phyloP scores from a whole-genome alignment of 2,888 invertebrate species.

The Trisateles emortualis region DNA sequence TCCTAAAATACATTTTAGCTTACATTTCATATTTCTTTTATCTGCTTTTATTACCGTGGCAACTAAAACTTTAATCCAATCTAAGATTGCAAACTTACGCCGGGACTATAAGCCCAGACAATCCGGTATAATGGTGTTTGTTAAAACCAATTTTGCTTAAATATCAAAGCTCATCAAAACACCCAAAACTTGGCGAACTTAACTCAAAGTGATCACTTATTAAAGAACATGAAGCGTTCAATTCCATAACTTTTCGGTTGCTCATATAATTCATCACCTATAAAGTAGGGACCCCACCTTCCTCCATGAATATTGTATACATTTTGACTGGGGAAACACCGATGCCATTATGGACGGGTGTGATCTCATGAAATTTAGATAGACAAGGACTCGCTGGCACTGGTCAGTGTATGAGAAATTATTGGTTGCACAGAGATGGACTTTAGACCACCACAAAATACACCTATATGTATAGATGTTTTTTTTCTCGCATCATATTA shows the following conservation, averaged over 20 bases:
- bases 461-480: not conserved
- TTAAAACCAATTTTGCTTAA: constrained; percentile 1
- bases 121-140: constrained; percentile 3
- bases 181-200: constrained; percentile 11
- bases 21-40: not conserved
- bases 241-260: constrained; percentile 35
- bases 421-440: constrained; percentile 20
- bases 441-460: not conserved
- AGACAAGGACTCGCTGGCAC: constrained; percentile 18
- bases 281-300: constrained; percentile 37
- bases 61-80: constrained; percentile 3
- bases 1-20: not conserved
- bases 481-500: too few species aligned
- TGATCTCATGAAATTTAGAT: constrained; percentile 59
- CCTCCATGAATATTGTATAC: constrained; percentile 56
- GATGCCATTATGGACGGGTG: constrained; percentile 49
- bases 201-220: constrained; percentile 26
- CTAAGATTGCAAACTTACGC: too few species aligned
- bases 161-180: constrained; percentile 7
- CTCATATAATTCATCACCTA: constrained; percentile 36
- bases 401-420: constrained; percentile 39
- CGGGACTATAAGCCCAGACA: too few species aligned
- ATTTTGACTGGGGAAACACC: constrained; percentile 51
- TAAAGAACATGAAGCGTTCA: constrained; percentile 25
- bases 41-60: not conserved